Evolutionary conservation across 1,140 invertebrate species (phyloP).

Genomic region (Campodea augens): DNA sequence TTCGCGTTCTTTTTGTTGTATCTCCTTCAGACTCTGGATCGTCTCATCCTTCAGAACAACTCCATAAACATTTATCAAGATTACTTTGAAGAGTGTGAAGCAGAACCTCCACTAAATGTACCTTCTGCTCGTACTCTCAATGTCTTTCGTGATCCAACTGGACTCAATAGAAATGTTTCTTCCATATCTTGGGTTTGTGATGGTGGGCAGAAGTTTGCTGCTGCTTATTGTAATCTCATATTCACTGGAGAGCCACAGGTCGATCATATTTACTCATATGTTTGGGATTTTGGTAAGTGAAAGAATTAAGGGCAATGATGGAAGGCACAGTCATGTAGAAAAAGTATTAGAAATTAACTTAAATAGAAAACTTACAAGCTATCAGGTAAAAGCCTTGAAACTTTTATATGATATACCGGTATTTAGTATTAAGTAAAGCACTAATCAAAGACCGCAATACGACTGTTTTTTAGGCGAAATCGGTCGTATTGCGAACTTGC

Average conservation of each 20-base stretch:
- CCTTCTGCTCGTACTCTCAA: constrained; percentile 59
- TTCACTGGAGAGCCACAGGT: constrained; percentile 47
- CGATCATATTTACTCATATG: constrained; percentile 47
- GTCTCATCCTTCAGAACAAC: constrained; percentile 79
- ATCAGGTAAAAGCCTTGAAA: no score
- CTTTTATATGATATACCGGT: no score
- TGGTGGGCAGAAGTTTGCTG: constrained; percentile 61
- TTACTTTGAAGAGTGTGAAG: constrained; percentile 52
- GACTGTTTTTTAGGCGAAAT: no score
- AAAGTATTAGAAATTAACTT: no score
- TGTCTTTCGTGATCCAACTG: constrained; percentile 41
- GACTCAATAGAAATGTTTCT: constrained; percentile 53
- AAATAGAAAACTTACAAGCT: no score
- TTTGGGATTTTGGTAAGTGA: constrained; percentile 79
- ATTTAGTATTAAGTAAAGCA: no score
- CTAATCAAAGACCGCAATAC: no score
- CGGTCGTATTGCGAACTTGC: no score
- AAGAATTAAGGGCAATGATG: no score
- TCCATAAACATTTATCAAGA: constrained; percentile 81
- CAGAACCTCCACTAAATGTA: constrained; percentile 36
- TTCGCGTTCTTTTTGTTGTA: no score
- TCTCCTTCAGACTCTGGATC: constrained; percentile 76
- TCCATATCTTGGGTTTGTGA: constrained; percentile 77
- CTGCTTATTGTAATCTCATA: constrained; percentile 66
- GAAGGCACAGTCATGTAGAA: no score